A percentile compares a stretch with the other conserved stretches of the same genome.
phyloP scores from a whole-genome alignment of 1,140 invertebrate genomes.

The Magallana ariakensis region DNA sequence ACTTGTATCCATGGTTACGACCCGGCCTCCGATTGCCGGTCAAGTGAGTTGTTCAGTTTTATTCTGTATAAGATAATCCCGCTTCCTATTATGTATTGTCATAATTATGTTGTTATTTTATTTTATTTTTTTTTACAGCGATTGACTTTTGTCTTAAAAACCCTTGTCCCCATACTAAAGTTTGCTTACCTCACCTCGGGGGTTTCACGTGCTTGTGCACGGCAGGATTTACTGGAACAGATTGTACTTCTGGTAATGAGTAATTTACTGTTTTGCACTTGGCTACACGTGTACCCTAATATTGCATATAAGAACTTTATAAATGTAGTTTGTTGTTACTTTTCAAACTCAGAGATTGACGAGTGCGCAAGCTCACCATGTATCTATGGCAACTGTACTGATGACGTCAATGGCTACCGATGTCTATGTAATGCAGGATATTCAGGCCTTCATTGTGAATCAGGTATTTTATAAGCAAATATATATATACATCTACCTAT shows the following conservation, averaged over 20 bases:
- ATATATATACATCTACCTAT: too few species aligned
- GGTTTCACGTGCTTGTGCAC: conserved; percentile 53
- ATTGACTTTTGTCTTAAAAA: conserved; percentile 29
- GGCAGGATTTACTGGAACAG: conserved; percentile 57
- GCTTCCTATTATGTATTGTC: too few species aligned
- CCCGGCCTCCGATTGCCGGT: neutral
- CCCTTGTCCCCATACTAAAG: conserved; percentile 43
- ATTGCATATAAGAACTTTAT: too few species aligned
- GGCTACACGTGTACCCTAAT: too few species aligned
- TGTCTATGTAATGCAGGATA: neutral
- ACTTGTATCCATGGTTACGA: conserved; percentile 4
- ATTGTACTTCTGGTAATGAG: conserved; percentile 83
- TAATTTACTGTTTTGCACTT: neutral
- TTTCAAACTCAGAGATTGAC: neutral
- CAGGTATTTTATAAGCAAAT: neutral
- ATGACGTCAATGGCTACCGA: neutral
- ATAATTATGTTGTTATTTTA: too few species aligned
- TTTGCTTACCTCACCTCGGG: conserved; percentile 37
- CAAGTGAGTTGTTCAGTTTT: neutral
- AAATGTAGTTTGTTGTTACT: neutral
- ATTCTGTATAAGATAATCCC: neutral
- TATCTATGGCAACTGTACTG: neutral
- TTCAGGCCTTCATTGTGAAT: neutral
- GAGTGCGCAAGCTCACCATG: neutral
- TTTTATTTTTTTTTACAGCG: neutral